These are phyloP conservation scores for Bimastos eiseni DNA, from an alignment of 2,888 invertebrate genomes.

Conservation along the genomic window DNA sequence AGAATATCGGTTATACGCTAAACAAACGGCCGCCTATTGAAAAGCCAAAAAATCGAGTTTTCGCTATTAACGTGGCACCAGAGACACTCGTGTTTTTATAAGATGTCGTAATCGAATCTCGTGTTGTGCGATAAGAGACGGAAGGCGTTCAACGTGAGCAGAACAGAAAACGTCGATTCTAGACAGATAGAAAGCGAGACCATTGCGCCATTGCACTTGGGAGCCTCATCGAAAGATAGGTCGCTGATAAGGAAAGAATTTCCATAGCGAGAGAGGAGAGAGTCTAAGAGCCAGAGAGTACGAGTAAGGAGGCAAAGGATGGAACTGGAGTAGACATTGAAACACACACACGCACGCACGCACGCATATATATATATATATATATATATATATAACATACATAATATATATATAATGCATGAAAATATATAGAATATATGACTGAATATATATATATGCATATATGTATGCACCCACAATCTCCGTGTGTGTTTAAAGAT, in stretches of 20 bases:
- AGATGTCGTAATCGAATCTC: not conserved
- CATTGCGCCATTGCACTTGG: not conserved
- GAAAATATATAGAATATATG: too few relatives aligned
- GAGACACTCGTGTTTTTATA: not conserved
- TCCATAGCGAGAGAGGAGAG: not conserved
- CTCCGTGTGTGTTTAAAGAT: too few relatives aligned
- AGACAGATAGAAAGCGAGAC: not conserved
- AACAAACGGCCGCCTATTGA: not conserved
- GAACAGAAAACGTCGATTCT: not conserved
- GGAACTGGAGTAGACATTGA: too few relatives aligned
- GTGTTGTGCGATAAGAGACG: not conserved
- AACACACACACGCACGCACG: too few relatives aligned
- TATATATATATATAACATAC: too few relatives aligned
- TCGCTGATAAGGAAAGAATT: not conserved
- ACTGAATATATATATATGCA: too few relatives aligned
- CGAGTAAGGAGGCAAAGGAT: not conserved
- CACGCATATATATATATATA: too few relatives aligned
- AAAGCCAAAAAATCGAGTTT: not conserved
- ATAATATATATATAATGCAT: too few relatives aligned
- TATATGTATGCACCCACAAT: too few relatives aligned
- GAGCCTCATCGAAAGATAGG: too few relatives aligned
- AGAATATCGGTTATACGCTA: not conserved
- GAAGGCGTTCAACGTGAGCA: not conserved
- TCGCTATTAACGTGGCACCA: not conserved
- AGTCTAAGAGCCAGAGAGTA: not conserved